phyloP scores from a whole-genome alignment of 2,113 vertebrate species.

The Halichoerus grypus region DNA sequence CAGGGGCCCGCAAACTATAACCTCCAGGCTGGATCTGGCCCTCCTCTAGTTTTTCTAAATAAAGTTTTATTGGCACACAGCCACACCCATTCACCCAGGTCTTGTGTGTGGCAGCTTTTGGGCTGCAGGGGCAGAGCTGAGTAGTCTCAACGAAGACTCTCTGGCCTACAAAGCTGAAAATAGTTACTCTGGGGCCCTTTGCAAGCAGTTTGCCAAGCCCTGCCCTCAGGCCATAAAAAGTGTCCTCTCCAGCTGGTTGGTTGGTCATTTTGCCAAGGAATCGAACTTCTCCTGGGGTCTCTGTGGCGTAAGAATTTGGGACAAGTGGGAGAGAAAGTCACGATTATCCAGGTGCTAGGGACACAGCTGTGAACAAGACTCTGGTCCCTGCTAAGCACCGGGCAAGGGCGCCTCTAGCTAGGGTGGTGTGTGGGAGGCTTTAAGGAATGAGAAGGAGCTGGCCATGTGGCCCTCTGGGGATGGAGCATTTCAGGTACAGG shows the following conservation, averaged over 20 bases:
- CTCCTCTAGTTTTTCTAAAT: neutral
- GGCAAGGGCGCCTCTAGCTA: too few relatives aligned
- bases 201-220: too few relatives aligned
- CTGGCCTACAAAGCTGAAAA: neutral
- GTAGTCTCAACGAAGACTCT: neutral
- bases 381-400: neutral
- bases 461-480: neutral
- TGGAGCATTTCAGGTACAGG: neutral
- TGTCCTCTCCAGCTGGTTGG: neutral
- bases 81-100: neutral
- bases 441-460: neutral
- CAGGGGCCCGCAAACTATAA: neutral
- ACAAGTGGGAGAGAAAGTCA: neutral
- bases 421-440: neutral
- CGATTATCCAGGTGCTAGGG: neutral
- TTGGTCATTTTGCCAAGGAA: neutral
- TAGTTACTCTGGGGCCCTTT: neutral
- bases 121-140: neutral
- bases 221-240: neutral
- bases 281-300: neutral
- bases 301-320: neutral
- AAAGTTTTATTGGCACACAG: slow-evolving; percentile 2
- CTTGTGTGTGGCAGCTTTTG: neutral
- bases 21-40: neutral
- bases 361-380: neutral